phyloP scores from a whole-genome alignment of 2,888 invertebrate species.

The Erpobdella octoculata region DNA sequence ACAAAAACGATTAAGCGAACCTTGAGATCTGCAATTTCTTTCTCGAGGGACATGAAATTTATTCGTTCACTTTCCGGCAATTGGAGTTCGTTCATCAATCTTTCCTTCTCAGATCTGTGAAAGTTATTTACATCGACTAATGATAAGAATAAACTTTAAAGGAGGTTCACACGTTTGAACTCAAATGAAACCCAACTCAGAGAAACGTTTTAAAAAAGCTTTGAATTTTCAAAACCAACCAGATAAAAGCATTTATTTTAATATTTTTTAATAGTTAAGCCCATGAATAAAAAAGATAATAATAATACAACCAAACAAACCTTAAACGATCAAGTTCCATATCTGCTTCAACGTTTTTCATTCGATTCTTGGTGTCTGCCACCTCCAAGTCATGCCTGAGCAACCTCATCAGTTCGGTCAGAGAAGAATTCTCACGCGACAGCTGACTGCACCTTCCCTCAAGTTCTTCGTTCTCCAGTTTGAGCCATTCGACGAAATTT shows the following conservation, averaged over 20 bases:
- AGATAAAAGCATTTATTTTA: too few species aligned
- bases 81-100: slow-evolving; percentile 19
- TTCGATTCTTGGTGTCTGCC: not conserved
- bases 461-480: slow-evolving; percentile 1
- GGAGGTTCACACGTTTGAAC: too few species aligned
- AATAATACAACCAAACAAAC: not conserved
- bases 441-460: not conserved
- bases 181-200: too few species aligned
- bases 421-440: not conserved
- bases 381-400: not conserved
- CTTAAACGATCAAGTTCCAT: not conserved
- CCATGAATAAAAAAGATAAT: too few species aligned
- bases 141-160: too few species aligned
- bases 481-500: not conserved
- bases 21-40: slow-evolving; percentile 19
- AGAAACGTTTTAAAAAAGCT: too few species aligned
- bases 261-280: too few species aligned
- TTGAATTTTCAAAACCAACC: too few species aligned
- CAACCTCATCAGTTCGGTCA: slow-evolving; percentile 2
- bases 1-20: not conserved
- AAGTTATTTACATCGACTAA: too few species aligned
- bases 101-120: slow-evolving; percentile 24
- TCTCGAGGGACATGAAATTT: not conserved
- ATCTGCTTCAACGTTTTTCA: not conserved
- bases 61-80: slow-evolving; percentile 28